Evolutionary conservation across 2,113 vertebrate species (phyloP), one percentile per base, ranked within the genome.

Genomic region (Dromas ardeola): DNA sequence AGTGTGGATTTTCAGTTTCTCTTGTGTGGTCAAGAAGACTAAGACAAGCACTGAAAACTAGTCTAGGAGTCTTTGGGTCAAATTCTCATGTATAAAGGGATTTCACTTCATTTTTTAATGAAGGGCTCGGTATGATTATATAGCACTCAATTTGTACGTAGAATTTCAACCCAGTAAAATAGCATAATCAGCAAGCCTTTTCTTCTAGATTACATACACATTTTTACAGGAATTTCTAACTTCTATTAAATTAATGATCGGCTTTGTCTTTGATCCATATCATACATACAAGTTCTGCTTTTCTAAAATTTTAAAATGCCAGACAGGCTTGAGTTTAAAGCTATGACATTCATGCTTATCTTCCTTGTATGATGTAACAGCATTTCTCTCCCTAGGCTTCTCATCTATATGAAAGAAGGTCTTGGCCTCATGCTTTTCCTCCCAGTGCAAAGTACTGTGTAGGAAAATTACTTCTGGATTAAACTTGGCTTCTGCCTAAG

Each of bases 401-500:
- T 71, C 89, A 74, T 81, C 49, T 81, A 10, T n/a, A 65, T 42
- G 36, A 94, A 87, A 69, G 70, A 55, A 15, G 12, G 25, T 81
- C 50, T 72, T 81, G 47, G 58, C 29, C 55, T 86, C 82, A 55
- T 85, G 45, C 7, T 65, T 91, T 88, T 87, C 29, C 32, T 88
- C 27, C 62, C 50, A 71, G 18, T 85, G 59, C 42, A 84, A 78
- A 93, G 36, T 61, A 73, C 58, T 86, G 53, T 69, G 56, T 72
- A 90, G 79, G 55, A 91, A 95, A 95, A 95, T 91, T 93, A 78
- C 70, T 85, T 89, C 73, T 58, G 79, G 65, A 94, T 95, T 94
- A 90, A 95, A 91, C 49, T 78, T 86, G 8, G 36, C 70, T 94
- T 89, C 76, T 93, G 26, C 25, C 45, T 94, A 95, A 80, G 74